These are phyloP conservation scores for Tiliqua scincoides DNA, from an alignment of 2,113 vertebrate species.

Conservation along the genomic window DNA sequence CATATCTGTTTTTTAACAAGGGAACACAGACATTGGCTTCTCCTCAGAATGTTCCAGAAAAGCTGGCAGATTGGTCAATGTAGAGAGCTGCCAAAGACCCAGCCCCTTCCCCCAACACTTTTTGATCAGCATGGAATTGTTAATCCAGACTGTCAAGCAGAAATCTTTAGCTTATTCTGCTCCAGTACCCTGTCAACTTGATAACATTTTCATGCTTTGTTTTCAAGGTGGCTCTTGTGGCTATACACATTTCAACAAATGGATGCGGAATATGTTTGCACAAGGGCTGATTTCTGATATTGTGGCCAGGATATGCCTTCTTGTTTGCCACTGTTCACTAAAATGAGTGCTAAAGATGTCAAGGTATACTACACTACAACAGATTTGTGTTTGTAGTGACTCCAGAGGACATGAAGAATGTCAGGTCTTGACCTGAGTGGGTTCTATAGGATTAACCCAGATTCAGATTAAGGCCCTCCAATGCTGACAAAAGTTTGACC, in stretches of 20 bases:
- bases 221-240: constrained; percentile 10
- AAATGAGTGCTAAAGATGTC: constrained; percentile 1
- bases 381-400: constrained; percentile 34
- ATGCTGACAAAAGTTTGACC: constrained; percentile 65
- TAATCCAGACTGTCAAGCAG: constrained; percentile 21
- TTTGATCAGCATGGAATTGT: background rate
- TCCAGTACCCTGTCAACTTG: background rate
- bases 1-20: background rate
- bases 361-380: background rate
- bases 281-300: background rate
- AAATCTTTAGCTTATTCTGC: constrained; percentile 45
- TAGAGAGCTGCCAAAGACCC: background rate
- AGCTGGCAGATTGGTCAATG: background rate
- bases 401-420: constrained; percentile 64
- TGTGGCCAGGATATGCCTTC: background rate
- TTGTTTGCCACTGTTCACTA: background rate
- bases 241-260: background rate
- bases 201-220: background rate
- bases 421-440: constrained; percentile 63
- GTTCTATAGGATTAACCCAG: constrained; percentile 58
- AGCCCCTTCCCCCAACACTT: background rate
- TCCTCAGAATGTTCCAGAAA: background rate
- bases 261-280: constrained; percentile 22
- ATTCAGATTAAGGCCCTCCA: constrained; percentile 47
- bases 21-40: background rate